Percentiles rank a stretch among this genome's conserved stretches.
Conservation (phyloP, 2,797 vertebrate genomes). For the Cryptoprocta ferox region DNA sequence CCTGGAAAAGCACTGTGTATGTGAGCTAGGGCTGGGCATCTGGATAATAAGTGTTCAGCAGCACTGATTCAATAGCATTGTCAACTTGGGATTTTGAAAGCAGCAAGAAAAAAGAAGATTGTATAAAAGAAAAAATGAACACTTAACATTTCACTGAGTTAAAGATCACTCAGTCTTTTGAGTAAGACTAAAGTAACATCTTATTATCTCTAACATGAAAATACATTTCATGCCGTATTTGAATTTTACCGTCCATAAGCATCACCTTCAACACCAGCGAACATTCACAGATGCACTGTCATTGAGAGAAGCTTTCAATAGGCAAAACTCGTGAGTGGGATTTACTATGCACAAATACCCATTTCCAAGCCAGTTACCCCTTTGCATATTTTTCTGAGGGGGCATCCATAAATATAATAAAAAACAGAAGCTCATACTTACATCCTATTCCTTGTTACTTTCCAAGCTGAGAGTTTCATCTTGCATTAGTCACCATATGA, state of each 20-base stretch:
- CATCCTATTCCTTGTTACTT: slow-evolving; percentile 99
- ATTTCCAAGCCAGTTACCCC: slow-evolving; percentile 96
- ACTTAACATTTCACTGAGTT: slow-evolving; percentile 73
- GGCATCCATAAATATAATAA: slow-evolving; percentile 98
- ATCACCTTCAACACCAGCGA: slow-evolving; percentile 82
- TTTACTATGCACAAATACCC: slow-evolving; percentile 83
- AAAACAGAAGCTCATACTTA: slow-evolving; percentile 99
- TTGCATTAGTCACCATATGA: slow-evolving; percentile 99
- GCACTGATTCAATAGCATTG: slow-evolving; percentile 62
- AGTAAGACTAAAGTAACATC: slow-evolving; percentile 76
- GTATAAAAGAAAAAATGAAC: slow-evolving; percentile 73
- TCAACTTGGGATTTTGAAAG: slow-evolving; percentile 72
- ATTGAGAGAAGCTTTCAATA: slow-evolving; percentile 86
- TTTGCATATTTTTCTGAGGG: slow-evolving; percentile 99
- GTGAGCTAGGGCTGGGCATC: slow-evolving; percentile 59
- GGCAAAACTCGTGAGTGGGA: slow-evolving; percentile 85
- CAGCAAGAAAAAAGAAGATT: slow-evolving; percentile 35
- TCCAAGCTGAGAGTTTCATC: slow-evolving; percentile 99
- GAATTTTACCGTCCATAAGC: slow-evolving; percentile 77
- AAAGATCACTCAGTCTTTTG: slow-evolving; percentile 75
- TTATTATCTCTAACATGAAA: slow-evolving; percentile 82
- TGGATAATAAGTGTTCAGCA: slow-evolving; percentile 62
- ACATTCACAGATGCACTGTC: slow-evolving; percentile 85
- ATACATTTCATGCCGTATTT: slow-evolving; percentile 85
- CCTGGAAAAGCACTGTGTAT: slow-evolving; percentile 64